Base-by-base conservation (phyloP, 2,113 vertebrate genomes). In the Acrocephalus arundinaceus region DNA sequence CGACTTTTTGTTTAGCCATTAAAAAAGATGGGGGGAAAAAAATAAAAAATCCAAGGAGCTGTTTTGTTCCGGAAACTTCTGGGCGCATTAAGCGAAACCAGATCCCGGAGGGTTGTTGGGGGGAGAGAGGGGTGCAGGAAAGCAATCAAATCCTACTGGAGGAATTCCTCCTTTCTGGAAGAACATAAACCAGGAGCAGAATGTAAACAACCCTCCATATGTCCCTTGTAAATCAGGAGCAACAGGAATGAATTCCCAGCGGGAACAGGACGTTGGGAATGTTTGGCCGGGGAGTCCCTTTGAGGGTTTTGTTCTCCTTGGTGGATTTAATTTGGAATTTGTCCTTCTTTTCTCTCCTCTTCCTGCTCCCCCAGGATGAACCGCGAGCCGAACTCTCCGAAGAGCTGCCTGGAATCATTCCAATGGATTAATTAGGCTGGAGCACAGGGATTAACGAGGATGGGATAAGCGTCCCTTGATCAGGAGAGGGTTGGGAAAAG, bases 11-110 rank as follows among this genome's bases (percentile, higher is more conserved):
- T 96, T 86, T 59, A 85, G 71, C 74, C 58, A 24, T 92, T 54
- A 86, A 82, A 83, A 65, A 5, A 46, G 16, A 15, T 15, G 2
- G 24, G 27, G 30, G 10, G 10, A n/a, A 58, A 23, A 71, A 33
- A 49, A 35, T 13, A 22, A 41, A 33, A 31, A 2, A n/a, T 73
- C 82, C 84, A 89, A 71, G 87, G 78, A 94, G 43, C 24, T 77
- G 93, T 90, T 96, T 97, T 96, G 78, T 97, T 94, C 92, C 83
- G 79, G 95, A 96, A 97, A 96, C 87, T 89, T 96, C 92, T 81
- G 93, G 92, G 90, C 72, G 23, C 81, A 93, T 94, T 96, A 93
- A 97, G 52, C 31, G 54, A 96, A 97, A 97, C 96, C 96, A 96
- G 96, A 96, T 77, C 59, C 83, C 35, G 1, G n/a, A 68, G 92